Conservation (phyloP, 1,140 invertebrate species). For the Penaeus vannamei region DNA sequence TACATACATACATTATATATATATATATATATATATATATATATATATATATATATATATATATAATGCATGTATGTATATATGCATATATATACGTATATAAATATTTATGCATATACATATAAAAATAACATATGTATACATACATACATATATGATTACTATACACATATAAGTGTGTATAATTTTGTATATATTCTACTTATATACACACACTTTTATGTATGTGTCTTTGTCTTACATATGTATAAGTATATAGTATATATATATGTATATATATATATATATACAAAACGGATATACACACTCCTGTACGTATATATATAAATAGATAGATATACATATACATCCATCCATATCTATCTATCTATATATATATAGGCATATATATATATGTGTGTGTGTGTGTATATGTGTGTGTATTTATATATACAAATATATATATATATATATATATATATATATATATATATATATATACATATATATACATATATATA, state of each 20-base stretch:
- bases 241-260: not conserved
- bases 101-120: too few relatives aligned
- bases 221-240: too few relatives aligned
- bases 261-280: slow-evolving; percentile 1
- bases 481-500: slow-evolving; percentile 4
- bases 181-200: slow-evolving; percentile 12
- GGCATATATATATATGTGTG: not conserved
- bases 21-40: too few relatives aligned
- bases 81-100: too few relatives aligned
- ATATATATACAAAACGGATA: not conserved
- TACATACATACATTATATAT: not conserved
- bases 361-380: not conserved
- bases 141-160: not conserved
- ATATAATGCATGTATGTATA: too few relatives aligned
- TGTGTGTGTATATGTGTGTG: not conserved
- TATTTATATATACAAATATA: not conserved
- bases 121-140: not conserved
- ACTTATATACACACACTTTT: slow-evolving; percentile 16
- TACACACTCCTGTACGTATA: not conserved
- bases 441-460: slow-evolving; percentile 8
- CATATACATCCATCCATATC: not conserved
- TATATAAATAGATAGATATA: not conserved
- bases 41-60: too few relatives aligned
- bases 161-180: slow-evolving; percentile 19
- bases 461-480: not conserved